Percentiles rank a stretch among this genome's conserved stretches.
Evolutionary conservation across 1,140 invertebrate genomes (phyloP).

Genomic region (Amphibalanus amphitrite): DNA sequence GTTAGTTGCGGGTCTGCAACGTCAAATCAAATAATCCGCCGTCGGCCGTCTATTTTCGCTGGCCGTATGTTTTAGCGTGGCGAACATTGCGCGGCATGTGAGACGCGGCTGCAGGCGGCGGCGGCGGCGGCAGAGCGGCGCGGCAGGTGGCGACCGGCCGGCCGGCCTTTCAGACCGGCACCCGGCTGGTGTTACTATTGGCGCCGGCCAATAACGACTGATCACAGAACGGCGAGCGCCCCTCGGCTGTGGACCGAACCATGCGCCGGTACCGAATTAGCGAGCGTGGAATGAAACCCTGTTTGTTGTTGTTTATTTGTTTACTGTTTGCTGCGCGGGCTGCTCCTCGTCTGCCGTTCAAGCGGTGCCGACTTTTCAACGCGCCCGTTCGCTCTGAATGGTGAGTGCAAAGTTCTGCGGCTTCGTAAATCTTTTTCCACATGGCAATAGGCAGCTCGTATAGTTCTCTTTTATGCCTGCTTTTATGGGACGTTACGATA

Average conservation of each 20-base stretch:
- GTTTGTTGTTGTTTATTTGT: no score
- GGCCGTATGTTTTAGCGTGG: neutral
- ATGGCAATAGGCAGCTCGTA: neutral
- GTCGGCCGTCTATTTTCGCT: neutral
- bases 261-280: no score
- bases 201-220: no score
- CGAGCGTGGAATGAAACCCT: no score
- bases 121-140: neutral
- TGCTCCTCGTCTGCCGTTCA: no score
- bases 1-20: conserved; percentile 1
- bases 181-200: no score
- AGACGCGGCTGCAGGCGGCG: neutral
- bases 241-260: no score
- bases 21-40: neutral
- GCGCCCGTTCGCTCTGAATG: neutral
- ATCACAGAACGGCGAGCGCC: no score
- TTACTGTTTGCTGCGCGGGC: no score
- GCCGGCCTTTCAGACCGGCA: no score
- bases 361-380: neutral
- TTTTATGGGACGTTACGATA: neutral
- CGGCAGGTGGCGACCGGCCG: neutral
- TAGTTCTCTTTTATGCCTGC: neutral
- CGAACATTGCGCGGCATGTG: neutral
- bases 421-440: neutral
- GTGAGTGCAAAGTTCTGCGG: neutral